Base-by-base conservation (phyloP, 1,140 invertebrate genomes). In the Apis florea region DNA sequence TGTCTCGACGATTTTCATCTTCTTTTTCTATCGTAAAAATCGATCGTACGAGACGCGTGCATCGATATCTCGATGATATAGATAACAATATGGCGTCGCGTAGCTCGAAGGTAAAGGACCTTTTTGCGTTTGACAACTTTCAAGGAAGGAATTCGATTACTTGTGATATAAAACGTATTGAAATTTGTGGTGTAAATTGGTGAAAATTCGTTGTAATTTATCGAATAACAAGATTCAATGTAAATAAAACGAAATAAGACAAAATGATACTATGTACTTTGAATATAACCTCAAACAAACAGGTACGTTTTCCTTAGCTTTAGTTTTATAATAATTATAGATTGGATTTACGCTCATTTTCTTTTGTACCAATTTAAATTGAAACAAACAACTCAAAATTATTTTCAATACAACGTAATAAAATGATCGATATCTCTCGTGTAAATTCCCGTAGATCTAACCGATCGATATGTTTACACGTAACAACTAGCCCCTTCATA, bases 81-180 rank as follows among this genome's bases (percentile, higher is more conserved):
- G 51, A 61, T 78, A 53, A 49, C 56, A 6, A 17, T 5, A n/a
- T 26, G 24, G 2, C 26, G 31, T 76, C 15, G 31, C 53, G 75
- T 78, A 78, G 61, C 53, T 47, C 47, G 5, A 53, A 70, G 21
- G 66, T 58, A 70, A 70, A n/a, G 64, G 59, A n/a, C 64, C 51
- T 59, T 51, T 69, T 13, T 1, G 24, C 8, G 31, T 59, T 69
- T 24, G 53, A 68, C 11, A 59, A 8, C 2, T 58, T 47, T 21
- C 13, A 13, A 21, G 26, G 31, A 71, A 56, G 1, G 8, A 47
- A 67, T 19, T 2, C 5, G 5, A 40, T 40, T 40, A 40, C 5
- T 40, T 0, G 31, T 40, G 31, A 40, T 40, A 6, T 40, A 40
- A 40, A 40, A 31, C 31, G 3, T 4, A 31, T 40, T 40, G 5